phyloP scores from a whole-genome alignment of 2,113 vertebrate genomes.

The Dipodomys ordii region DNA sequence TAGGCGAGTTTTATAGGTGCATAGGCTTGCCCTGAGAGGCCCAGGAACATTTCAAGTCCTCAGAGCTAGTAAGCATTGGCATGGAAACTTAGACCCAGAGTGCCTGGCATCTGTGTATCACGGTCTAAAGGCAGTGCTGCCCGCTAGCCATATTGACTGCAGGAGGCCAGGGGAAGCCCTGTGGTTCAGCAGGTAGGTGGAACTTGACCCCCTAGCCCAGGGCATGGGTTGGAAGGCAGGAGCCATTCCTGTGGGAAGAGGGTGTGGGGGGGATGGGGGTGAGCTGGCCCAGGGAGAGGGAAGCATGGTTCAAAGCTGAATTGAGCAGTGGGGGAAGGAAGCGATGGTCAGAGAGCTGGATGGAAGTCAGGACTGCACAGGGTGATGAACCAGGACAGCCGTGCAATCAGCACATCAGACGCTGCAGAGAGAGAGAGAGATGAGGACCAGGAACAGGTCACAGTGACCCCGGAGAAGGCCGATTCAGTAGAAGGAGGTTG shows the following conservation, averaged over 20 bases:
- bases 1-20: not conserved
- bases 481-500: rapidly evolving
- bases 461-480: not conserved
- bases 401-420: not conserved
- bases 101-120: not conserved
- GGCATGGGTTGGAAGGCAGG: not conserved
- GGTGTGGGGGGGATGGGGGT: not conserved
- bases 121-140: not conserved
- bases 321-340: not conserved
- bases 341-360: not conserved
- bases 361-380: not conserved
- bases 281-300: not conserved
- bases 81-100: not conserved
- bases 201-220: not conserved
- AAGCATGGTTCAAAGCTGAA: not conserved
- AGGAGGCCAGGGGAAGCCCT: not conserved
- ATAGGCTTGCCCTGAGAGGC: not conserved
- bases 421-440: not conserved
- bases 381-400: not conserved
- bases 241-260: not conserved
- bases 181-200: not conserved
- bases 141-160: rapidly evolving
- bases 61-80: not conserved
- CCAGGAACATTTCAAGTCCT: not conserved
- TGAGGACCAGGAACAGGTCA: not conserved